Base-by-base conservation (phyloP, 1,140 invertebrate species). In the Philaenus spumarius region DNA sequence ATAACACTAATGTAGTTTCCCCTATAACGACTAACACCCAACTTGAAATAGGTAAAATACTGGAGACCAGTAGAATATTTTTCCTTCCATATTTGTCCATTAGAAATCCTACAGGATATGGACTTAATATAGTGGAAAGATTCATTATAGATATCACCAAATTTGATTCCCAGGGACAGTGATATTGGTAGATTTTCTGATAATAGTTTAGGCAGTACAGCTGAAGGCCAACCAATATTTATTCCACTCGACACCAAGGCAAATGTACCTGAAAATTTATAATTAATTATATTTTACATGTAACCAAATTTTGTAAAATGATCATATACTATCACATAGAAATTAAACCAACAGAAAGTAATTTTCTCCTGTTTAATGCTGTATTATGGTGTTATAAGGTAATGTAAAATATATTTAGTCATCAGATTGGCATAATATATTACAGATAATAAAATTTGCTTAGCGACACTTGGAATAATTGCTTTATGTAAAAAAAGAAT, bases 61-160 rank as follows among this genome's bases (percentile, higher is more conserved):
- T 80, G 62, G 83, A 78, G 15, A 84, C 77, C 6, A 90, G 87
- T 1, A 86, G 67, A 5, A 81, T 24, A 84, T 87, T 55, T 20
- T 60, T 51, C 26, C 48, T 24, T 26, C 48, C 48, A 35, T 20
- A 26, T 51, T 24, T 26, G 3, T 51, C 48, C 48, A 51, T 51
- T 17, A 51, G 19, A 35, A 51, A 30, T 14, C 23, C 23, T 3
- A 12, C 22, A 11, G 48, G 48, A 19, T 20, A 11, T 15, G 48
- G 23, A 30, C 48, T 34, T 12, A 51, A 3, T 2, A 51, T 35
- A 14, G 12, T n/a, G 30, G 17, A 17, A 6, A 51, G 15, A 34
- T 19, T 30, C 14, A 19, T 12, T 35, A 51, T 26, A 1, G 48
- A 26, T 12, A 51, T 24, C 22, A 51, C 19, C 48, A 24, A 14